Evolutionary conservation across 2,113 vertebrate species (phyloP), one percentile per base, ranked within the genome.

Genomic region (Upupa epops): DNA sequence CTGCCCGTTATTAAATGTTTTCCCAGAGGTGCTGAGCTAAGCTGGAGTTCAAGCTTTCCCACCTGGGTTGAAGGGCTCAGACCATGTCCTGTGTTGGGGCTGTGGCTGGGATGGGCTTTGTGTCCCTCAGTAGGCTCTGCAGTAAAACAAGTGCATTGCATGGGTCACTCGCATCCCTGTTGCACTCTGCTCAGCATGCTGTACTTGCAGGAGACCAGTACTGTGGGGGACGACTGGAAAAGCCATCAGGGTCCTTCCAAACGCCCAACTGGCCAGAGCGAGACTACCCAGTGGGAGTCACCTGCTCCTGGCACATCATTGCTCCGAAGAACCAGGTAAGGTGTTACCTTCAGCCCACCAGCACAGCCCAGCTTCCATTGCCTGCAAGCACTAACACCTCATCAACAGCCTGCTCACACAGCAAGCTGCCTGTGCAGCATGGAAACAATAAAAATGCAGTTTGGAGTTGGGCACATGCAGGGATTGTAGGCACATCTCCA

Each of bases 201-300:
- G 71, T 92, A 8, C 37, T 96, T 95, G 49, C 96, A 99, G 99
- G 98, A n/a, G 99, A 99, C n/a, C 99, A 98, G 92, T 99, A 99
- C 95, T 99, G 99, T 86, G 99, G 99, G 40, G 99, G 99, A 49
- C 97, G 97, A 40, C 93, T 99, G 93, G 97, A 98, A 78, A 99
- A 98, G 91, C 97, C 99, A 1, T 95, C 97, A 0, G 99, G 99
- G 37, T 98, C 98, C 78, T 99, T 99, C 91, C 98, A 99, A 96
- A 99, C 99, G 0, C 99, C 99, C 58, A 99, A 99, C 97, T 99
- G 99, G 99, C 99, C 99, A 0, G 99, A 99, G 59, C 97, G 98
- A 72, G 99, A 99, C 96, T 99, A 99, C 87, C 99, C 99, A 11
- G 98, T 98, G 2, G 99, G 99, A 21, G 99, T 99, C 90, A 98